phyloP scores from a whole-genome alignment of 2,113 vertebrate species.

The Glaucidium brasilianum region DNA sequence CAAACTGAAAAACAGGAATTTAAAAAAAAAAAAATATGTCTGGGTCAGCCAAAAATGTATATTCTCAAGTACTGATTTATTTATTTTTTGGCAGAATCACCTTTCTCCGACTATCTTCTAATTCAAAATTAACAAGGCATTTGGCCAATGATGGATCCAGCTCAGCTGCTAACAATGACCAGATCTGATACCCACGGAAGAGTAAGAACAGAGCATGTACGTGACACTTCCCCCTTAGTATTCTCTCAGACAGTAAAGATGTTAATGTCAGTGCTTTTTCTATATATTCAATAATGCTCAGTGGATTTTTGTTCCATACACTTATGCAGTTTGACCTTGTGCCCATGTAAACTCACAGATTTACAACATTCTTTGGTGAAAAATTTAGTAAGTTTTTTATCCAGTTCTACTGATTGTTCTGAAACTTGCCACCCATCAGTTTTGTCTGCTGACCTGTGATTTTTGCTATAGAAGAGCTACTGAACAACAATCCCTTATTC shows the following conservation, averaged over 20 bases:
- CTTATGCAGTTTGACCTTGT: background rate
- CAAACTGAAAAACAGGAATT: background rate
- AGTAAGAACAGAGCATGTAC: background rate
- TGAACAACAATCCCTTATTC: background rate
- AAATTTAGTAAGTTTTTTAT: background rate
- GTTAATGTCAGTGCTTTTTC: background rate
- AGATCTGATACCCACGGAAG: accelerated
- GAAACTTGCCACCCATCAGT: background rate
- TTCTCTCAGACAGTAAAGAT: background rate
- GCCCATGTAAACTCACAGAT: background rate
- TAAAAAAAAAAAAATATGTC: background rate
- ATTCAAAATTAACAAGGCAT: background rate
- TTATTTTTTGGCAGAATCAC: background rate
- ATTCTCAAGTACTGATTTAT: background rate
- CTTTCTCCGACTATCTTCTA: background rate
- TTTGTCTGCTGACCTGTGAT: background rate
- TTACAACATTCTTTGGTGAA: background rate
- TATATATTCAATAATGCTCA: background rate
- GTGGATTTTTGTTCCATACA: background rate
- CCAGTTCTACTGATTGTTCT: background rate
- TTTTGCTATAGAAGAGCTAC: background rate
- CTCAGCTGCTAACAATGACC: background rate
- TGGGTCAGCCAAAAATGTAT: background rate
- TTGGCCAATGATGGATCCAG: background rate
- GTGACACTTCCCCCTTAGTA: background rate